phyloP scores from a whole-genome alignment of 92 coral and sea anemone genomes.

The Porites lobata region DNA sequence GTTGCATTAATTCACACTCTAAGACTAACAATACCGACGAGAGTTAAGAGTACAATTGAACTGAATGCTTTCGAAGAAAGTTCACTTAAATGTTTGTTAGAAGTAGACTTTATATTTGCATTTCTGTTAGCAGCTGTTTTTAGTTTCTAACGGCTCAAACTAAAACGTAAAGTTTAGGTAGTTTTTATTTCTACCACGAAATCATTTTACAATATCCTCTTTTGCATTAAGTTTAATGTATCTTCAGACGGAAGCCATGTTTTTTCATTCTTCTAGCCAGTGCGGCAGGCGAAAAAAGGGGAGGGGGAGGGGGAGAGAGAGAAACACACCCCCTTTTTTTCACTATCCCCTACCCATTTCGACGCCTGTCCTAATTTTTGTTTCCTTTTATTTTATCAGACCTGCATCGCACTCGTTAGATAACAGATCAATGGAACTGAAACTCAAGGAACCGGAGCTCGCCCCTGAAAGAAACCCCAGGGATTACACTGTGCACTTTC shows the following conservation, averaged over 20 bases:
- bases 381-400: slow-evolving; percentile 7
- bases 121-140: neutral
- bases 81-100: neutral
- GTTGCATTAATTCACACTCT: neutral
- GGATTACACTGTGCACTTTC: slow-evolving; percentile 98
- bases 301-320: too few species aligned
- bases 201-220: too few species aligned
- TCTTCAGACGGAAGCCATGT: too few species aligned
- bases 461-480: slow-evolving; percentile 84
- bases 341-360: neutral
- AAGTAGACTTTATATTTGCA: neutral
- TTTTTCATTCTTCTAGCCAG: too few species aligned
- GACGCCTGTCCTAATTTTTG: neutral
- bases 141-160: neutral
- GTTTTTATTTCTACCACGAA: too few species aligned
- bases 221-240: too few species aligned
- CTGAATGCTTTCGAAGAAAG: neutral
- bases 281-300: too few species aligned
- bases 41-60: neutral
- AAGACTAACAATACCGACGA: neutral
- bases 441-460: slow-evolving; percentile 84
- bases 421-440: slow-evolving; percentile 77
- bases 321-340: neutral
- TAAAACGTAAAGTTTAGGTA: neutral
- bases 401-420: slow-evolving; percentile 57